A percentile compares a stretch with the other conserved stretches of the same genome.
These are phyloP conservation scores for Dicentrarchus labrax DNA, from an alignment of 2,113 vertebrate genomes.

Conservation along the genomic window DNA sequence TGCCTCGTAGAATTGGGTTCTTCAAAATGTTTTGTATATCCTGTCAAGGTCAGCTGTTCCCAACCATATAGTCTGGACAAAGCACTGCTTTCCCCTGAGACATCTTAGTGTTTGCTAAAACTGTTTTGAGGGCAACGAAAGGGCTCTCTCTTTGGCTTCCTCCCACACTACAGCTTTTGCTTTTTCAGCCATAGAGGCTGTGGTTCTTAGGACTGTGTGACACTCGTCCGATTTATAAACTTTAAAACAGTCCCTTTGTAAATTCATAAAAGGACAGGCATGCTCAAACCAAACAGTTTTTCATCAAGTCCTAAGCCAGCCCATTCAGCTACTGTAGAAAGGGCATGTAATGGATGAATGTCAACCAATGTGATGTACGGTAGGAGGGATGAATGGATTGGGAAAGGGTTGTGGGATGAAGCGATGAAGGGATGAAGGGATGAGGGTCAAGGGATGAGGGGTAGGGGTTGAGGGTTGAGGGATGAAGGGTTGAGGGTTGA, in stretches of 20 bases:
- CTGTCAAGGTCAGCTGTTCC: constrained; percentile 25
- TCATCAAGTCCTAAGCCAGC: neutral
- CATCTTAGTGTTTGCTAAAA: constrained; percentile 49
- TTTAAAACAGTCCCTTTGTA: constrained; percentile 11
- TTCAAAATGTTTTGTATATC: constrained; percentile 30
- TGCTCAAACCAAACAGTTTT: neutral
- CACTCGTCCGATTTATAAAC: constrained; percentile 14
- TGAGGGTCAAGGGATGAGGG: too few relatives aligned
- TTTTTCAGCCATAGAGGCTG: constrained; percentile 8
- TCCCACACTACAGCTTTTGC: constrained; percentile 36
- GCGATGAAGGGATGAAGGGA: too few relatives aligned
- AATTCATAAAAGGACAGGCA: constrained; percentile 6
- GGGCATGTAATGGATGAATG: too few relatives aligned
- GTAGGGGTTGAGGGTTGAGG: too few relatives aligned
- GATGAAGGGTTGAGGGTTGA: too few relatives aligned
- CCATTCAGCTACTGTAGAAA: neutral
- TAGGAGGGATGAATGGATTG: too few relatives aligned
- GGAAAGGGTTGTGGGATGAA: too few relatives aligned
- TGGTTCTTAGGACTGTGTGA: constrained; percentile 1
- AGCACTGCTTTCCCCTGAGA: constrained; percentile 33
- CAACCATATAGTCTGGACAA: constrained; percentile 14
- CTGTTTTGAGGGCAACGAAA: constrained; percentile 38
- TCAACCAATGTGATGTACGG: too few relatives aligned
- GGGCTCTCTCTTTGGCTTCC: constrained; percentile 33
- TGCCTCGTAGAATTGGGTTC: neutral